A percentile compares a stretch with the other conserved stretches of the same genome.
Conservation (phyloP, 2,888 invertebrate genomes). For the Tetanocera ferruginea region DNA sequence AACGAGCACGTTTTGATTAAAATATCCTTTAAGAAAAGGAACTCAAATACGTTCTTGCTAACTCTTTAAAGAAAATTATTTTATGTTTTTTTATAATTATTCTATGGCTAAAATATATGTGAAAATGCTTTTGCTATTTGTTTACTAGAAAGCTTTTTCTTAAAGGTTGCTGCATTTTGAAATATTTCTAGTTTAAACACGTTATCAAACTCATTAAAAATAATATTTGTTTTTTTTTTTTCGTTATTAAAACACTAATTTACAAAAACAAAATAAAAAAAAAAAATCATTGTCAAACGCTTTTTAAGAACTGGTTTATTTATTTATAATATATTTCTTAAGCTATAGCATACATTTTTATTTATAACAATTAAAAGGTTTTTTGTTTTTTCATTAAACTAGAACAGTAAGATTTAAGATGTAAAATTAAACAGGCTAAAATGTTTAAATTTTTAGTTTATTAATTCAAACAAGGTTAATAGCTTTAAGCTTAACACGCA, state of each 20-base stretch:
- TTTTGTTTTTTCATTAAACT: no score
- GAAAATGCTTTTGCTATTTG: slow-evolving; percentile 17
- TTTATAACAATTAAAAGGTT: no score
- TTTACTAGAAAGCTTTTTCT: not conserved
- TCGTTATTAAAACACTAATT: not conserved
- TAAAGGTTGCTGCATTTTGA: slow-evolving; percentile 8
- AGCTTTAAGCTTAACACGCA: no score
- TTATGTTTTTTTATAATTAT: not conserved
- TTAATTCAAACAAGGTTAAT: not conserved
- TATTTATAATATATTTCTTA: no score
- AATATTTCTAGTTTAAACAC: not conserved
- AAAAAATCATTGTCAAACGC: not conserved
- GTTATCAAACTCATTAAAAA: no score
- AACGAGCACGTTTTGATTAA: slow-evolving; percentile 11
- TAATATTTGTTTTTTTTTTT: not conserved
- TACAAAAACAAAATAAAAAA: not conserved
- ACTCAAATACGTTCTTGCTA: not conserved
- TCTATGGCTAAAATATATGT: slow-evolving; percentile 16
- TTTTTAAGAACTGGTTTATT: no score
- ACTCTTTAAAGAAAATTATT: not conserved
- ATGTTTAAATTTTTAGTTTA: not conserved
- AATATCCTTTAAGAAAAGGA: not conserved
- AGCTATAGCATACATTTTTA: no score
- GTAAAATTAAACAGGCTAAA: not conserved
- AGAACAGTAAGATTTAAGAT: no score